Conservation (phyloP, 2,113 vertebrate genomes). For the Crotophaga sulcirostris region DNA sequence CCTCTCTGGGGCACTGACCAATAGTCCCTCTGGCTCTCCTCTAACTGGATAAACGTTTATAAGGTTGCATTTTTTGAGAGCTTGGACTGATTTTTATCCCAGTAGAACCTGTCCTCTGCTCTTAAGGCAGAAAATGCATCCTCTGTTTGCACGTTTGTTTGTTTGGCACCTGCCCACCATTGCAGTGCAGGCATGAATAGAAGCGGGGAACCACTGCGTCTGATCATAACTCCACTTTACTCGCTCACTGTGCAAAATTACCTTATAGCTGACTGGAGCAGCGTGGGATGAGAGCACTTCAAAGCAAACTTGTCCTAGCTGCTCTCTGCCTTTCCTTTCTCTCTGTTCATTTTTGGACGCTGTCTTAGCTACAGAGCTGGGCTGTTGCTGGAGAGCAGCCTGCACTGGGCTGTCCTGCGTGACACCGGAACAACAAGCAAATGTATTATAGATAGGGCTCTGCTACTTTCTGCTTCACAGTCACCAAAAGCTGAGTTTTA, state of each 20-base stretch:
- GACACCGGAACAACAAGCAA: neutral
- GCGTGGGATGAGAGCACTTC: neutral
- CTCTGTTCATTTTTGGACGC: neutral
- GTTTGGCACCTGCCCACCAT: neutral
- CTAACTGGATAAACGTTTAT: neutral
- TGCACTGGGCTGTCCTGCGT: neutral
- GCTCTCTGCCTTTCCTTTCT: neutral
- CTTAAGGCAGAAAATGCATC: neutral
- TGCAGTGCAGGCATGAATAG: neutral
- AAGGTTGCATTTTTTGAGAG: neutral
- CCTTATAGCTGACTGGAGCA: fast-evolving
- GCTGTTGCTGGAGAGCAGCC: neutral
- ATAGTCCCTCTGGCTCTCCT: neutral
- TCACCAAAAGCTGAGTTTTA: neutral
- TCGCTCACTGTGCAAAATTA: neutral
- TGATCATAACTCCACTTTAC: neutral
- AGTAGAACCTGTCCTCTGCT: neutral
- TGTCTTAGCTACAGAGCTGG: neutral
- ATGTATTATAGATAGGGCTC: neutral
- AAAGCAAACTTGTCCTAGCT: neutral
- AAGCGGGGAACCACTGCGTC: neutral
- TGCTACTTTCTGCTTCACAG: neutral
- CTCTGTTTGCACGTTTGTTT: neutral
- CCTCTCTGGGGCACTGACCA: neutral
- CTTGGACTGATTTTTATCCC: neutral